Percentiles rank a stretch among this genome's conserved stretches.
Conservation (phyloP, 1,140 invertebrate genomes). For the Whitmania pigra region DNA sequence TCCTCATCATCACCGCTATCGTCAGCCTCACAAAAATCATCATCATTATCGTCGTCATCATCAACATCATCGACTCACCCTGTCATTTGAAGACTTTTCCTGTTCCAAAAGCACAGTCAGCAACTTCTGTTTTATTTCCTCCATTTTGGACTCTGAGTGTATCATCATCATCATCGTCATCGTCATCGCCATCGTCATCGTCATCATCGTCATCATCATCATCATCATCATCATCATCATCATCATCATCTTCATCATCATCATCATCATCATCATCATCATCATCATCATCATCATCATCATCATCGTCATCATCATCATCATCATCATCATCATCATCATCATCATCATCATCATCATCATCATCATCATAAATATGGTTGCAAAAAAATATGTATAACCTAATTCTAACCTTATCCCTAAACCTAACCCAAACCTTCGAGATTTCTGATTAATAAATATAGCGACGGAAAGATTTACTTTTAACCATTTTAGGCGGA, state of each 20-base stretch:
- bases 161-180: too few relatives aligned
- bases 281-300: conserved; percentile 11
- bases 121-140: conserved; percentile 16
- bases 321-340: not conserved
- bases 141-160: conserved; percentile 1
- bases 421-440: too few relatives aligned
- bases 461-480: too few relatives aligned
- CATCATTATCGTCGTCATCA: too few relatives aligned
- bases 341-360: not conserved
- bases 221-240: conserved; percentile 10
- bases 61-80: not conserved
- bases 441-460: too few relatives aligned
- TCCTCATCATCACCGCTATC: too few relatives aligned
- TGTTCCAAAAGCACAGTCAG: conserved; percentile 6
- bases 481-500: too few relatives aligned
- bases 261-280: conserved; percentile 17
- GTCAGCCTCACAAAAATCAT: too few relatives aligned
- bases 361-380: not conserved
- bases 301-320: not conserved
- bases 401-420: too few relatives aligned
- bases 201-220: conserved; percentile 12
- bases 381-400: too few relatives aligned
- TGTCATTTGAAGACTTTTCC: not conserved
- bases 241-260: conserved; percentile 17
- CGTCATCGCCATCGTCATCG: conserved; percentile 10